Conservation (phyloP, 1,140 invertebrate species). For the Lepidurus apus region DNA sequence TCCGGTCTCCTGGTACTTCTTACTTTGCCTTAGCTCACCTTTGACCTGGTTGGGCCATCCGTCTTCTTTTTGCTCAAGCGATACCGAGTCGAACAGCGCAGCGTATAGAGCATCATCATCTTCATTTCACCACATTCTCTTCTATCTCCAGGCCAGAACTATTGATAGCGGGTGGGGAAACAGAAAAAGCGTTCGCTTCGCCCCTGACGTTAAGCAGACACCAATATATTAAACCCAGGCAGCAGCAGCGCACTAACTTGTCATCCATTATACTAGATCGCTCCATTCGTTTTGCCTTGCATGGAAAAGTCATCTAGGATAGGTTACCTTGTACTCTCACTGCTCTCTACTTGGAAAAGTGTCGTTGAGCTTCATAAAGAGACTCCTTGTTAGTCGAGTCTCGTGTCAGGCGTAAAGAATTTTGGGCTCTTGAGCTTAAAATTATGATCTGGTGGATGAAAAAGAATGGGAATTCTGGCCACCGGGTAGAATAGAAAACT, state of each 20-base stretch:
- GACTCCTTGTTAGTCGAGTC: neutral
- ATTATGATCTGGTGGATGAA: neutral
- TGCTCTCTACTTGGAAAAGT: neutral
- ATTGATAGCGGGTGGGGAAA: neutral
- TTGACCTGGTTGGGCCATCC: conserved; percentile 20
- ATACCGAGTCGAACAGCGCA: neutral
- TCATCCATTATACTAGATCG: neutral
- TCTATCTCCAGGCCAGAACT: neutral
- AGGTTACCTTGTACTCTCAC: neutral
- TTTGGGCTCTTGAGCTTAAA: neutral
- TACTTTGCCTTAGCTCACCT: neutral
- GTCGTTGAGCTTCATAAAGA: neutral
- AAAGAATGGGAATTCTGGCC: neutral
- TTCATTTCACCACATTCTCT: conserved; percentile 9
- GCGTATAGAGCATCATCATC: neutral
- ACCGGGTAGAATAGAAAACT: neutral
- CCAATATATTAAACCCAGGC: neutral
- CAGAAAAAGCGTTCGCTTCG: neutral
- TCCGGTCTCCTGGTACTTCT: neutral
- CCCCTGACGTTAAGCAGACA: conserved; percentile 13
- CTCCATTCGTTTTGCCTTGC: neutral
- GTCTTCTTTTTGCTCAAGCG: neutral
- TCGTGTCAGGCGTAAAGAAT: neutral
- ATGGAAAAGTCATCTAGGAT: neutral
- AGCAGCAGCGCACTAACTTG: neutral